Base-by-base conservation (phyloP, 2,113 vertebrate species). In the Engraulis encrasicolus region DNA sequence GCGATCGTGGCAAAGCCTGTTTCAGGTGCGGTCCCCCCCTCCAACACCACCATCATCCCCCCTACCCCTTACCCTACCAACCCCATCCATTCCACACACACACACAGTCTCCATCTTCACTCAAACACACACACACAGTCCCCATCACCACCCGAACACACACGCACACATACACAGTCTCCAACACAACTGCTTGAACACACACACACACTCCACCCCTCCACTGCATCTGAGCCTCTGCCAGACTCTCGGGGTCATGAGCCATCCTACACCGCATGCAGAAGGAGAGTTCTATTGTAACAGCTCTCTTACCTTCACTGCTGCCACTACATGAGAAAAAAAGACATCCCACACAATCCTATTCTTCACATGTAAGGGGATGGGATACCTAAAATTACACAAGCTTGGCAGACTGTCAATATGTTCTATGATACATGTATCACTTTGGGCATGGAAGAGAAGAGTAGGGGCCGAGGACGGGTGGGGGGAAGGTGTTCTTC, bases 361-460 rank as follows among this genome's bases (percentile, higher is more conserved):
- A 86, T 79, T 81, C 48, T 48, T 83, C 83, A 81, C 79, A 83
- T 20, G 80, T 78, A 71, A n/a, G 61, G 82, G 82, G 52, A 79
- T 66, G 83, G 84, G 84, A 84, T 85, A 89, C 86, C 85, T 88
- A 80, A 84, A 84, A 86, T 90, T 85, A 90, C 83, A 83, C 40
- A 84, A 71, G 86, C 82, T 86, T 90, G 90, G 81, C 87, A 88
- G 78, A 81, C 71, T 84, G 82, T 89, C 88, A 86, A 81, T 49
- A 49, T 50, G 52, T 89, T 83, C 87, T 71, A 79, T 87, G 82
- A 81, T 81, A n/a, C n/a, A 48, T 82, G 88, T 85, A 91, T 93
- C 86, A 38, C 81, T 88, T 84, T 83, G 82, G 86, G 83, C 85
- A 87, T 87, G 81, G 84, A 80, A 61, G 80, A 54, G 81, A 71